Evolutionary conservation across 2,797 vertebrate genomes (phyloP), one percentile per base, ranked within the genome.

Genomic region (Schizopygopsis malacanthus): DNA sequence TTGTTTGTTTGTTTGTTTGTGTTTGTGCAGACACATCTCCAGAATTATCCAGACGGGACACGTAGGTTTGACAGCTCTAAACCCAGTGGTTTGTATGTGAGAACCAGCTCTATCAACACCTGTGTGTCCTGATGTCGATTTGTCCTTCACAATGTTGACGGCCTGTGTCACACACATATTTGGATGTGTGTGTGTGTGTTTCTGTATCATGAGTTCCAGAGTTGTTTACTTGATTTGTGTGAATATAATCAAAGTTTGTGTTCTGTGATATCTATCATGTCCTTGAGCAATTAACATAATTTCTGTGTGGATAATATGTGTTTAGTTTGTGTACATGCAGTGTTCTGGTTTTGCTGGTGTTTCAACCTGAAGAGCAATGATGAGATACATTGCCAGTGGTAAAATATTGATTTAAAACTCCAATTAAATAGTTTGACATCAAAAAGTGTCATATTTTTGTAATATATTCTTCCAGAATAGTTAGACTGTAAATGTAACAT

Each of bases 11-110:
- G 39, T 39, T 6, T 7, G 39, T 39, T 6, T 39, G 39, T 39
- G 39, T 39, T 20, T 52, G 72, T 65, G 43, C 70, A 63, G 33
- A 59, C 50, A 56, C 67, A 25, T 73, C 63, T 85, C 56, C 33
- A 65, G 20, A 80, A 81, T 85, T 75, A 73, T 73, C 69, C 78
- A 85, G 84, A 73, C 6, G 33, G n/a, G 50, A 85, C 69, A 61
- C 16, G 16, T 56, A 75, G 70, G 69, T 85, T 33, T 80, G 56
- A 85, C 84, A 85, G 84, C 54, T 85, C 39, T 22, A 56, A 84
- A 59, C 47, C n/a, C 15, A 80, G 50, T 69, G 37, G 16, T 69
- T 43, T 41, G n/a, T 59, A 25, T 70, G 18, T 70, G 50, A 33
- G 22, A 78, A 80, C 47, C 41, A 1, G 22, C 67, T 85, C 69